These are phyloP conservation scores for Microctenopoma steveboyesi DNA, from an alignment of 2,797 vertebrate species.

Conservation along the genomic window DNA sequence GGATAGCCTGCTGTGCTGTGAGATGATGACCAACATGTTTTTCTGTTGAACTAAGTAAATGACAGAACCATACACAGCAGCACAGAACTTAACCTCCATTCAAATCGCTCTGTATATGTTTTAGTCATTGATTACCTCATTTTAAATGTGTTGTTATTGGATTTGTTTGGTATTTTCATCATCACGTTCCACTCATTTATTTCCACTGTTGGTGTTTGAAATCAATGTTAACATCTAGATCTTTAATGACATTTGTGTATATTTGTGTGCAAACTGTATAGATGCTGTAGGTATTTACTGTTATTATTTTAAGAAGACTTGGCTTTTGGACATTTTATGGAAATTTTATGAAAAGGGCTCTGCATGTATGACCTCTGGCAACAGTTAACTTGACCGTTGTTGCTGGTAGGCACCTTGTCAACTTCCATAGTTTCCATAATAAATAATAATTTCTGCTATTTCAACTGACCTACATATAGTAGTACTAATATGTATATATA, in stretches of 20 bases:
- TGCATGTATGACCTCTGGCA: too few species aligned
- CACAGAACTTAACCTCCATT: constrained; percentile 48
- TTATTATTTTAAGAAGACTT: neutral
- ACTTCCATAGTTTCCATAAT: too few species aligned
- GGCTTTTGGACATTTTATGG: neutral
- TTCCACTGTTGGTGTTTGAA: constrained; percentile 39
- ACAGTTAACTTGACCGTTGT: too few species aligned
- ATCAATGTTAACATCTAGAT: constrained; percentile 33
- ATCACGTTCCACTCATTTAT: constrained; percentile 32
- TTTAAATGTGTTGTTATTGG: constrained; percentile 49
- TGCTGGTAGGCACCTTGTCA: too few species aligned
- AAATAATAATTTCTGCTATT: too few species aligned
- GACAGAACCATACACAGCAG: constrained; percentile 54
- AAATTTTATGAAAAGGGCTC: neutral
- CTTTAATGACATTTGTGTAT: constrained; percentile 17
- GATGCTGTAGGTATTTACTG: too few species aligned
- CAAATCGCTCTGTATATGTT: constrained; percentile 48
- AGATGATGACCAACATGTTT: constrained; percentile 78
- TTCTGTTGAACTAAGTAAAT: constrained; percentile 73
- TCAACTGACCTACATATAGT: too few species aligned
- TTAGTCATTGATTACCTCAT: constrained; percentile 66
- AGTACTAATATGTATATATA: too few species aligned
- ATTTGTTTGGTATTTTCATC: constrained; percentile 48
- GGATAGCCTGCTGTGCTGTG: constrained; percentile 81
- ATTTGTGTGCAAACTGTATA: neutral